Conservation (phyloP, 2,113 vertebrate genomes). For the Microcebus tavaratra region DNA sequence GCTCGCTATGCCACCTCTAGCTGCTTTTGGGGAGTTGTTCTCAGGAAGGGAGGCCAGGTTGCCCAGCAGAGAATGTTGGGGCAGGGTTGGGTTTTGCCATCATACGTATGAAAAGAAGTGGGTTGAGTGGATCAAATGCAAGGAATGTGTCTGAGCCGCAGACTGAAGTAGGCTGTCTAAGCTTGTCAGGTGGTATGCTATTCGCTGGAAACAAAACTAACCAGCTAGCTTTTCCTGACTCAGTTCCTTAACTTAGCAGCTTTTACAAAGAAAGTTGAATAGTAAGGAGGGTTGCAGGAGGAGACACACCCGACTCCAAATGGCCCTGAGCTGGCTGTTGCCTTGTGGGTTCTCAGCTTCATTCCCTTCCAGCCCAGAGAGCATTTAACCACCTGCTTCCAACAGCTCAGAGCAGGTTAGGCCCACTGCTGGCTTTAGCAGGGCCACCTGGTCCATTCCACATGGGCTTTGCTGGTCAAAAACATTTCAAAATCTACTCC, state of each 20-base stretch:
- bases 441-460: not conserved
- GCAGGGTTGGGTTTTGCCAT: not conserved
- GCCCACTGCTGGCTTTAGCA: not conserved
- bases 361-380: not conserved
- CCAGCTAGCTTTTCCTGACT: not conserved
- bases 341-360: not conserved
- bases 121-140: not conserved
- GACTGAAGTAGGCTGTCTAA: not conserved
- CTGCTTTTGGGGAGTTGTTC: not conserved
- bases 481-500: no score
- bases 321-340: not conserved
- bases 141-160: not conserved
- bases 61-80: not conserved
- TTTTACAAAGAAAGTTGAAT: not conserved
- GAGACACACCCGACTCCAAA: fast-evolving
- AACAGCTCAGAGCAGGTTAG: not conserved
- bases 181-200: not conserved
- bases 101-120: not conserved
- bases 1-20: not conserved
- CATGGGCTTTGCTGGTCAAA: not conserved
- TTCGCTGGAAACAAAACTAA: not conserved
- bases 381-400: not conserved
- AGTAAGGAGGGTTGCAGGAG: not conserved
- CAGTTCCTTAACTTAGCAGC: not conserved
- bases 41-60: not conserved